phyloP scores from a whole-genome alignment of 1,140 invertebrate species.

The Stegodyphus dumicola region DNA sequence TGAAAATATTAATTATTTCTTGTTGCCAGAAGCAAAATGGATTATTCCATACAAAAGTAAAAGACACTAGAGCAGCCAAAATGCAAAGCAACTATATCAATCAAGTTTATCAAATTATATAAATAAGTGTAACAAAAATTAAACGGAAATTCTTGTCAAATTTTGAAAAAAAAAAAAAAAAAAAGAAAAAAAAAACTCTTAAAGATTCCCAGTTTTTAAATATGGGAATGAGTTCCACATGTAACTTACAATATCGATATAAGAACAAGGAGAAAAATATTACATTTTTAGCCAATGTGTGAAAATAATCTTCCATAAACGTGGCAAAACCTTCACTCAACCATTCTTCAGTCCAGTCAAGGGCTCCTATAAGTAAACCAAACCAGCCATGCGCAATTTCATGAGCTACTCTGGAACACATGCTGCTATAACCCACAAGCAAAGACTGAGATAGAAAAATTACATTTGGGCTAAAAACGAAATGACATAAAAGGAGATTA shows the following conservation, averaged over 20 bases:
- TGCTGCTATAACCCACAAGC: constrained; percentile 65
- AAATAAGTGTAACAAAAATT: too few species aligned
- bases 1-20: too few species aligned
- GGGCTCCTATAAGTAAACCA: constrained; percentile 85
- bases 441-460: constrained; percentile 69
- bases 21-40: too few species aligned
- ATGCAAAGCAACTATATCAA: too few species aligned
- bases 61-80: too few species aligned
- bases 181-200: background rate
- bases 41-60: too few species aligned
- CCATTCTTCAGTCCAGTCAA: constrained; percentile 87
- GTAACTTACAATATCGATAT: background rate
- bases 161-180: background rate
- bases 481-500: background rate
- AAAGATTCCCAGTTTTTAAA: background rate
- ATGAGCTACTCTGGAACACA: constrained; percentile 73
- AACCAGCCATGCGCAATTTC: constrained; percentile 85
- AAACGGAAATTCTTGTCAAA: too few species aligned
- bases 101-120: too few species aligned
- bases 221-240: background rate
- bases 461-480: constrained; percentile 67
- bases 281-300: constrained; percentile 9
- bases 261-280: background rate
- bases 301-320: constrained; percentile 76
- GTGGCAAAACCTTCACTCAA: constrained; percentile 91